Percentiles rank a stretch among this genome's conserved stretches.
phyloP scores from a whole-genome alignment of 2,113 vertebrate species.

The Hyperopisus bebe region DNA sequence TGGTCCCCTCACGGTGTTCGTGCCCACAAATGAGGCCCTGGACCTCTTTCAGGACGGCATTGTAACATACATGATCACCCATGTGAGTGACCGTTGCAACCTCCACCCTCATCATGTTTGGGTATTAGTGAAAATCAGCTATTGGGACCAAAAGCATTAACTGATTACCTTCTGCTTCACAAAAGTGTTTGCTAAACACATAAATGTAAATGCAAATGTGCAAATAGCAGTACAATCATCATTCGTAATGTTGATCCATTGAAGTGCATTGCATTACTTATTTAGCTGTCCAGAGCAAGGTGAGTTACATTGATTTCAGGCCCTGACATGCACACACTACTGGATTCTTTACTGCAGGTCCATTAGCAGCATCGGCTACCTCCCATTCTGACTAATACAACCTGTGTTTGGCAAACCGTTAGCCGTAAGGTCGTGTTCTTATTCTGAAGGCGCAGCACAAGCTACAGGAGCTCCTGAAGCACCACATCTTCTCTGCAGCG shows the following conservation, averaged over 20 bases:
- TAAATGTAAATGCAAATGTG: background rate
- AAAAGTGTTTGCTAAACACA: background rate
- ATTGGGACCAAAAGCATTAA: background rate
- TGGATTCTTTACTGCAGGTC: background rate
- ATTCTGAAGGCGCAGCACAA: slow-evolving; percentile 77
- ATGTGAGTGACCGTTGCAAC: slow-evolving; percentile 53
- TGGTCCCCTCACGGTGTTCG: slow-evolving; percentile 82
- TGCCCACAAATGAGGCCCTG: slow-evolving; percentile 81
- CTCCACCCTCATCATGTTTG: background rate
- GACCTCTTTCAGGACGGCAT: slow-evolving; percentile 81
- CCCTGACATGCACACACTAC: background rate
- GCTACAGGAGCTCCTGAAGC: slow-evolving; percentile 82
- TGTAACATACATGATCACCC: slow-evolving; percentile 82
- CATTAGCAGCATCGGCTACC: background rate
- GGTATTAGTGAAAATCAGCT: background rate
- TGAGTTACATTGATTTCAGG: too few species aligned
- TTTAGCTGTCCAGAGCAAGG: too few species aligned
- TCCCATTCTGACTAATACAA: background rate
- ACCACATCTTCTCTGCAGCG: slow-evolving; percentile 71
- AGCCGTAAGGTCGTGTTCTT: background rate
- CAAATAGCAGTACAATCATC: background rate
- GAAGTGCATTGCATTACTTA: background rate
- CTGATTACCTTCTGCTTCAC: background rate
- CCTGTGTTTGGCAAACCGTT: background rate
- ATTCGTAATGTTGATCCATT: background rate